Percentiles rank a stretch among this genome's conserved stretches.
Evolutionary conservation across 2,797 vertebrate genomes (phyloP).

Genomic region (Lacerta agilis): DNA sequence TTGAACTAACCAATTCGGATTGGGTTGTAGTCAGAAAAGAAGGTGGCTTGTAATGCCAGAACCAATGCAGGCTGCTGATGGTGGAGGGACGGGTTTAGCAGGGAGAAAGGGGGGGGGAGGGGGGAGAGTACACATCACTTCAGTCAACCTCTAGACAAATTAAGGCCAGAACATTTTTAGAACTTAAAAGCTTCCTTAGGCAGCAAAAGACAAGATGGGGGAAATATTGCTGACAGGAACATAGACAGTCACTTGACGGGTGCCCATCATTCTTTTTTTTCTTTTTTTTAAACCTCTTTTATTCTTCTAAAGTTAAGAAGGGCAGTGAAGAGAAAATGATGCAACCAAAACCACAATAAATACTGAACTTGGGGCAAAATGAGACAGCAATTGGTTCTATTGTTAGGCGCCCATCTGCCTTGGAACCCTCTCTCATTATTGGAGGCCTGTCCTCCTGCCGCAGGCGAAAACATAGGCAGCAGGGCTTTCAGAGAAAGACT

Average conservation of each 20-base stretch:
- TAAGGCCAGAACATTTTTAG: background rate
- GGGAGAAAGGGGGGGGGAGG: background rate
- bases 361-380: background rate
- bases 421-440: background rate
- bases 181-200: slow-evolving; percentile 7
- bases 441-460: background rate
- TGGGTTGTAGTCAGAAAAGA: background rate
- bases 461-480: background rate
- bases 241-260: background rate
- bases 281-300: background rate
- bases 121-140: background rate
- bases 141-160: background rate
- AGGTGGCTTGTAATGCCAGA: background rate
- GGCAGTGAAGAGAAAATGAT: background rate
- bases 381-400: background rate
- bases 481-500: background rate
- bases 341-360: background rate
- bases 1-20: background rate
- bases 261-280: background rate
- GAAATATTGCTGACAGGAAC: background rate
- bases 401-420: too few relatives aligned
- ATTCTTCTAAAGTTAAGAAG: background rate
- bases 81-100: background rate
- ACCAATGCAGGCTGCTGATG: background rate
- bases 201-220: background rate